phyloP scores from a whole-genome alignment of 2,113 vertebrate species.

The Nothocercus julius region DNA sequence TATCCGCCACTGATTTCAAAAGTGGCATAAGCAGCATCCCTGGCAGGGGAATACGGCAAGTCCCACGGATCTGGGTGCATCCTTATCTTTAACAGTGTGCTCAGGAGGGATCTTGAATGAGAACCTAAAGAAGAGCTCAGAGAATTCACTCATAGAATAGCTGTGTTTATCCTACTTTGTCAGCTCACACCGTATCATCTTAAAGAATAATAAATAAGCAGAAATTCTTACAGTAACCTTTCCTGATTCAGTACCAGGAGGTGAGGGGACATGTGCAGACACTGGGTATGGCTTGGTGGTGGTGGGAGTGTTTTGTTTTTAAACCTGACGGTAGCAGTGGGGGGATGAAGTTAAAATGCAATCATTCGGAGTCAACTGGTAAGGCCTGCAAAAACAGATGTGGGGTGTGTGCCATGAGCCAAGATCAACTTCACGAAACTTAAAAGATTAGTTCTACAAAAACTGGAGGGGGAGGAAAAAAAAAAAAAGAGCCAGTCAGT shows the following conservation, averaged over 20 bases:
- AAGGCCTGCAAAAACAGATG: slow-evolving; percentile 66
- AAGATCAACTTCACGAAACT: slow-evolving; percentile 59
- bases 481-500: neutral
- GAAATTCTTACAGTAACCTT: slow-evolving; percentile 42
- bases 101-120: slow-evolving; percentile 22
- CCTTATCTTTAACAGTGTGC: slow-evolving; percentile 1
- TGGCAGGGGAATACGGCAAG: neutral
- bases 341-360: slow-evolving; percentile 37
- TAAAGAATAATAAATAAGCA: slow-evolving; percentile 50
- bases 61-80: neutral
- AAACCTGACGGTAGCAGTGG: slow-evolving; percentile 32
- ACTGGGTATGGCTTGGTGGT: neutral
- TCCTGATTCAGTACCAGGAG: slow-evolving; percentile 42
- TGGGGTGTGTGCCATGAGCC: slow-evolving; percentile 42
- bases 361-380: slow-evolving; percentile 30
- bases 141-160: neutral
- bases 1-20: neutral
- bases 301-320: slow-evolving; percentile 41
- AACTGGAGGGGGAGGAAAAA: neutral
- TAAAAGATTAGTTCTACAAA: slow-evolving; percentile 42
- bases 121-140: slow-evolving; percentile 34
- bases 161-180: slow-evolving; percentile 17
- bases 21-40: neutral
- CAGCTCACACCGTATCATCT: neutral
- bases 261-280: slow-evolving; percentile 43